A percentile compares a stretch with the other conserved stretches of the same genome.
Conservation (phyloP, 2,113 vertebrate genomes). For the Proterorhinus semilunaris region DNA sequence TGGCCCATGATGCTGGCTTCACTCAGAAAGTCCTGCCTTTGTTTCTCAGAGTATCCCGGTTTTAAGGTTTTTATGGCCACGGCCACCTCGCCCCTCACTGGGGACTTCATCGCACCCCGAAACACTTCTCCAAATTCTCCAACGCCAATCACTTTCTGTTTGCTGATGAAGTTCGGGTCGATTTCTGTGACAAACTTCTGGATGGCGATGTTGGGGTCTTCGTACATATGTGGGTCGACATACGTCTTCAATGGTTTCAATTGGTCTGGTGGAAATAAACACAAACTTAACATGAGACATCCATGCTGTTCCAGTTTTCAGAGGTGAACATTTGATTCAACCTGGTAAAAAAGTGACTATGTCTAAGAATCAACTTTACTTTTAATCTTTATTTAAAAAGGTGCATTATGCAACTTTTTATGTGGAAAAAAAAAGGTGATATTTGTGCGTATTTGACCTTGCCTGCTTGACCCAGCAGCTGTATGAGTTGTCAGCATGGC, state of each 20-base stretch:
- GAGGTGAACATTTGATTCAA: too few relatives aligned
- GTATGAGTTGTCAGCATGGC: too few relatives aligned
- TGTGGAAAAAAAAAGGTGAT: too few relatives aligned
- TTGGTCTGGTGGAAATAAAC: constrained; percentile 78
- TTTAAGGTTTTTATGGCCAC: constrained; percentile 96
- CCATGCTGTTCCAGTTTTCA: too few relatives aligned
- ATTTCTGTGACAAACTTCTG: constrained; percentile 97
- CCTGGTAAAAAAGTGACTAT: too few relatives aligned
- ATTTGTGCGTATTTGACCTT: too few relatives aligned
- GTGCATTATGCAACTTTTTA: too few relatives aligned
- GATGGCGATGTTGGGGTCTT: constrained; percentile 94
- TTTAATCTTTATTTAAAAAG: too few relatives aligned
- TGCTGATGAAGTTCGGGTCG: constrained; percentile 79
- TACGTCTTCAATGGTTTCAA: constrained; percentile 94
- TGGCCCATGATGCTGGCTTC: constrained; percentile 99
- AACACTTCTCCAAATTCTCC: constrained; percentile 97
- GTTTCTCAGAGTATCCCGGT: constrained; percentile 92
- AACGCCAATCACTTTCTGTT: constrained; percentile 95
- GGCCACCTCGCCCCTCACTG: constrained; percentile 79
- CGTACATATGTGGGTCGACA: constrained; percentile 94
- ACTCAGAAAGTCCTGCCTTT: constrained; percentile 91
- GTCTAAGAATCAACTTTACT: too few relatives aligned
- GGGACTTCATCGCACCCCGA: constrained; percentile 83
- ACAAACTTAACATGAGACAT: neutral
- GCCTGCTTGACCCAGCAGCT: too few relatives aligned